phyloP scores from a whole-genome alignment of 2,888 invertebrate genomes.

The Himalopsyche kuldschensis region DNA sequence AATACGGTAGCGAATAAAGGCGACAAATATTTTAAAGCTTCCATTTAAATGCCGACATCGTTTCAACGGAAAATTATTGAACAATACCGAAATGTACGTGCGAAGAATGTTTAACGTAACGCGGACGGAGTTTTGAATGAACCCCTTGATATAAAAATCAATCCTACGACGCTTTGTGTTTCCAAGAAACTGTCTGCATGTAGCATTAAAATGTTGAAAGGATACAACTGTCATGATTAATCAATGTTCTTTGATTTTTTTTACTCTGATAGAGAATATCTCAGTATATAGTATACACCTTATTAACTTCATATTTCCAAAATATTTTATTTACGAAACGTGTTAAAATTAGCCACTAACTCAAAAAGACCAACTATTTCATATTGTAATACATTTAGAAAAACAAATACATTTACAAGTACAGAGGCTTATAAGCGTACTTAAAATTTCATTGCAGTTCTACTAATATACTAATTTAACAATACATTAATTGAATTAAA shows the following conservation, averaged over 20 bases:
- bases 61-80: conserved; percentile 9
- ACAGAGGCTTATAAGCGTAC: too few species aligned
- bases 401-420: too few species aligned
- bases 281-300: too few species aligned
- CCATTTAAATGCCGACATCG: conserved; percentile 20
- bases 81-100: conserved; percentile 31
- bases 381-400: too few species aligned
- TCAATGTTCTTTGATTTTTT: neutral
- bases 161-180: neutral
- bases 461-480: too few species aligned
- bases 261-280: too few species aligned
- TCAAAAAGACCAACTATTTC: too few species aligned
- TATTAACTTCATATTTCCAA: too few species aligned
- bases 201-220: neutral
- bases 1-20: neutral
- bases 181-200: neutral
- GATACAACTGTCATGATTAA: neutral
- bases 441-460: too few species aligned
- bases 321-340: too few species aligned
- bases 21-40: neutral
- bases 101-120: conserved; percentile 11
- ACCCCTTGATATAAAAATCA: neutral
- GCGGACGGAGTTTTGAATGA: conserved; percentile 3
- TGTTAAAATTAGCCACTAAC: too few species aligned
- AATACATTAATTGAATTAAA: too few species aligned